phyloP scores from a whole-genome alignment of 2,797 vertebrate genomes.

The Liparis tanakae region DNA sequence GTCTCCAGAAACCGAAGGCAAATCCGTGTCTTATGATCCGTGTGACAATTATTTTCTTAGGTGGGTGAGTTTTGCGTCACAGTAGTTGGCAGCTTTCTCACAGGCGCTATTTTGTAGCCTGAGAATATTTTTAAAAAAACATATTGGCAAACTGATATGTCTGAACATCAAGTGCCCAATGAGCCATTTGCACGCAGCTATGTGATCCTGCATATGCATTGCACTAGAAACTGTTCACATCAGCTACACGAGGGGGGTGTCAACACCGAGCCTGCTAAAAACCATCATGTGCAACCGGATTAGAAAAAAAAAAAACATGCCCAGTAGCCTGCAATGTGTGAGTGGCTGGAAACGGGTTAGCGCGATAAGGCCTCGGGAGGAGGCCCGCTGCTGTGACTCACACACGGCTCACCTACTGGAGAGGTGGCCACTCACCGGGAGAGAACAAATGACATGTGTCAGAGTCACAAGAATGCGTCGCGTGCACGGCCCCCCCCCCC shows the following conservation, averaged over 20 bases:
- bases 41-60: slow-evolving; percentile 23
- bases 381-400: slow-evolving; percentile 59
- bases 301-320: slow-evolving; percentile 53
- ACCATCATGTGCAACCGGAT: slow-evolving; percentile 47
- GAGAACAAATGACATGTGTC: slow-evolving; percentile 78
- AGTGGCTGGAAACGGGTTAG: slow-evolving; percentile 51
- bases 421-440: slow-evolving; percentile 59
- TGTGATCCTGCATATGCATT: slow-evolving; percentile 14
- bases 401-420: slow-evolving; percentile 24
- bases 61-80: slow-evolving; percentile 47
- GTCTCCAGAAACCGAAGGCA: slow-evolving; percentile 12
- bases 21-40: slow-evolving; percentile 22
- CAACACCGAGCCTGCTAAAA: slow-evolving; percentile 19
- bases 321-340: slow-evolving; percentile 54
- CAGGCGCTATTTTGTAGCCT: neutral
- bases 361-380: slow-evolving; percentile 70
- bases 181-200: neutral
- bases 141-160: neutral
- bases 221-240: slow-evolving; percentile 8
- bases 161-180: slow-evolving; percentile 6
- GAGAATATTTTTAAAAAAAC: neutral
- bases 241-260: slow-evolving; percentile 5
- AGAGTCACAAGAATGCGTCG: slow-evolving; percentile 57
- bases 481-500: slow-evolving; percentile 52
- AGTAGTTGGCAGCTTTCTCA: slow-evolving; percentile 27